Evolutionary conservation across 1,140 invertebrate genomes (phyloP).

Genomic region (Drosophila dunni): DNA sequence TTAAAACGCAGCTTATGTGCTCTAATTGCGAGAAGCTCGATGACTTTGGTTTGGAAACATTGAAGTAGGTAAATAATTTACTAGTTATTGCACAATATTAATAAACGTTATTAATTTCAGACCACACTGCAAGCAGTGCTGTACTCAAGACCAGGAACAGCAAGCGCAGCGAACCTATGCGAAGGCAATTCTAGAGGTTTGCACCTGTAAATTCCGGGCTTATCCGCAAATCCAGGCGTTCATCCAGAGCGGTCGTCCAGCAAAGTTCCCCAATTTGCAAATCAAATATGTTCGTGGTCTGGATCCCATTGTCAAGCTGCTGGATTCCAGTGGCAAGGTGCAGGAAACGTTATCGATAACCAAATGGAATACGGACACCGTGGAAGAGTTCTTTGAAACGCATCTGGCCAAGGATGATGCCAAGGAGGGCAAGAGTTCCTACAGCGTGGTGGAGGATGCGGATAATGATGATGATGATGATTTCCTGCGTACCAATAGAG

Average conservation of each 20-base stretch:
- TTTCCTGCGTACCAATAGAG: conserved; percentile 72
- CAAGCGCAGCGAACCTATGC: conserved; percentile 90
- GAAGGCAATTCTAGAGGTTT: conserved; percentile 95
- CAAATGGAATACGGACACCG: conserved; percentile 98
- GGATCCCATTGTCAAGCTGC: conserved; percentile 96
- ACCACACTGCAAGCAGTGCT: conserved; percentile 91
- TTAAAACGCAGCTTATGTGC: conserved; percentile 93
- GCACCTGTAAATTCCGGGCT: conserved; percentile 97
- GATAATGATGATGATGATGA: conserved; percentile 65
- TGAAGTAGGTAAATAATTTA: conserved; percentile 85
- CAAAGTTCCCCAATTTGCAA: conserved; percentile 94
- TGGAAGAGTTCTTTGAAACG: conserved; percentile 96
- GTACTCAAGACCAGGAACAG: conserved; percentile 88
- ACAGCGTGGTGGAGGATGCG: conserved; percentile 75
- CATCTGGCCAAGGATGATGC: conserved; percentile 87
- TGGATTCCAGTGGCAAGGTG: conserved; percentile 92
- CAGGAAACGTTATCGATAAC: conserved; percentile 96
- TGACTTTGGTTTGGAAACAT: conserved; percentile 89
- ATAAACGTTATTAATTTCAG: conserved; percentile 79
- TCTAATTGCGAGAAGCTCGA: conserved; percentile 94
- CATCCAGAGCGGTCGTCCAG: conserved; percentile 93
- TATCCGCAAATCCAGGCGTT: conserved; percentile 99
- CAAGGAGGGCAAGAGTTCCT: conserved; percentile 59
- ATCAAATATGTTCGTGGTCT: conserved; percentile 95
- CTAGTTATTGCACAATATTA: background rate